These are phyloP conservation scores for Caenorhabditis brenneri DNA, from an alignment of 1,140 invertebrate genomes.

Conservation along the genomic window DNA sequence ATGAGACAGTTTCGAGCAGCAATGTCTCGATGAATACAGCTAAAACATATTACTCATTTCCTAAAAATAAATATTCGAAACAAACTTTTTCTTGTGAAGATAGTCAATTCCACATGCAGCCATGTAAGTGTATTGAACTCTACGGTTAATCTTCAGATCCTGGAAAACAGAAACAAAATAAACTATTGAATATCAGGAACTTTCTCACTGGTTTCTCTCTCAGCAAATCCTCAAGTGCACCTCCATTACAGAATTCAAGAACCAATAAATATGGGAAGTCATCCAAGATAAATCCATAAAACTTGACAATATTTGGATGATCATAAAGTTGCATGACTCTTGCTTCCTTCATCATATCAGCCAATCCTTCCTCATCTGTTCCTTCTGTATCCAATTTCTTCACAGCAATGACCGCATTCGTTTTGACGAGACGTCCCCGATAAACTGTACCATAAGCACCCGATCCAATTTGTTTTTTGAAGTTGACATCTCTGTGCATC, in stretches of 20 bases:
- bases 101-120: constrained; percentile 62
- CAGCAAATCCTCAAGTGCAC: constrained; percentile 60
- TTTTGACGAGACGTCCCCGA: constrained; percentile 55
- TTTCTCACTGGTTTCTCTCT: constrained; percentile 56
- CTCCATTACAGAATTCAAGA: constrained; percentile 64
- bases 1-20: constrained; percentile 63
- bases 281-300: constrained; percentile 63
- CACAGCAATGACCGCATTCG: constrained; percentile 52
- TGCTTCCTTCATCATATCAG: constrained; percentile 66
- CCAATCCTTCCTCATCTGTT: constrained; percentile 58
- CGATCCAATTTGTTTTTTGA: constrained; percentile 62
- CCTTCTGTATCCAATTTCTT: constrained; percentile 61
- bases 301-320: constrained; percentile 63
- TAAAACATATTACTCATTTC: constrained; percentile 55
- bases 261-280: constrained; percentile 61
- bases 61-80: constrained; percentile 64
- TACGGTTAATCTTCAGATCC: constrained; percentile 59
- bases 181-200: too few relatives aligned
- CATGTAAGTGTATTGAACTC: constrained; percentile 56
- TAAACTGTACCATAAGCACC: constrained; percentile 66
- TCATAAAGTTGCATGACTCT: constrained; percentile 65
- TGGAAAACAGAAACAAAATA: neutral
- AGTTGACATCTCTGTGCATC: constrained; percentile 57
- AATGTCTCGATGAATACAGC: constrained; percentile 64
- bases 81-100: constrained; percentile 60